phyloP scores from a whole-genome alignment of 1,140 invertebrate species.

The Odontomachus brunneus region DNA sequence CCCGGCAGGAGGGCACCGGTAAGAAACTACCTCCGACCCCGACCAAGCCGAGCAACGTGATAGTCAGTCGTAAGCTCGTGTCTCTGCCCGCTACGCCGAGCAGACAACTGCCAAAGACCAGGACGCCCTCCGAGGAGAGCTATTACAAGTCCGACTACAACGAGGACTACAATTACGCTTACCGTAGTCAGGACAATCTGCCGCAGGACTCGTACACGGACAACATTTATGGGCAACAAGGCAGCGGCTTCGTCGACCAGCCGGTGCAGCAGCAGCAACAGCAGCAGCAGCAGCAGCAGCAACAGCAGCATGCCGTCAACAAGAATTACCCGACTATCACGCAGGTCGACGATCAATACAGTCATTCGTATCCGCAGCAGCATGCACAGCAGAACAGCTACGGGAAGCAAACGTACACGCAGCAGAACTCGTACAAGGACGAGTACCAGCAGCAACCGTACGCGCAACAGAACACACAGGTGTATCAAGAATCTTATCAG shows the following conservation, averaged over 20 bases:
- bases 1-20: constrained; percentile 79
- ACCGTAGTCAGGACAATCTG: constrained; percentile 88
- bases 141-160: constrained; percentile 87
- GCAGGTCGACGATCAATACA: constrained; percentile 75
- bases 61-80: constrained; percentile 79
- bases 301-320: background rate
- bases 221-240: constrained; percentile 69
- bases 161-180: constrained; percentile 90
- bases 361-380: constrained; percentile 73
- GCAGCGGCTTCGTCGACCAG: constrained; percentile 72
- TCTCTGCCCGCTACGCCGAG: constrained; percentile 86
- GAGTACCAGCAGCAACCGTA: constrained; percentile 79
- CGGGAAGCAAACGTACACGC: constrained; percentile 65
- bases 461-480: constrained; percentile 66
- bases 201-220: constrained; percentile 83
- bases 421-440: constrained; percentile 79
- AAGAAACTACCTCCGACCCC: constrained; percentile 84
- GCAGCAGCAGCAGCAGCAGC: constrained; percentile 29
- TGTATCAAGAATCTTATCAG: constrained; percentile 69
- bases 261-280: constrained; percentile 63
- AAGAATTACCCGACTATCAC: constrained; percentile 66
- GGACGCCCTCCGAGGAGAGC: constrained; percentile 82
- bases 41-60: constrained; percentile 81
- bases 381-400: constrained; percentile 65
- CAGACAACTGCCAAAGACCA: constrained; percentile 85